Evolutionary conservation across 2,888 invertebrate genomes (phyloP), one percentile per base, ranked within the genome.

Genomic region (Sepiola atlantica): DNA sequence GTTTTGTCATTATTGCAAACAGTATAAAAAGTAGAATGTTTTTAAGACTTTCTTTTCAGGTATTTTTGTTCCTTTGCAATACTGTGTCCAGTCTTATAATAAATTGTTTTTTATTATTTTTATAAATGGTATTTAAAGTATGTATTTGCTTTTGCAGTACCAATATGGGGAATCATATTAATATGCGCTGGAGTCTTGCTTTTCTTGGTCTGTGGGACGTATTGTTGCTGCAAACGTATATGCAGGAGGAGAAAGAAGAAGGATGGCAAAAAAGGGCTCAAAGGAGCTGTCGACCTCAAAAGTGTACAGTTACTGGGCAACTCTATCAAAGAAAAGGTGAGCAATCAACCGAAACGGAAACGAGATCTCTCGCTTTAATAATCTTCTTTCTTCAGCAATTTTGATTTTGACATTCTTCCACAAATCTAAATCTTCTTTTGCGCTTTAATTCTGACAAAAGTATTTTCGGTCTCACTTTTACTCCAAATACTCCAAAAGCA

Each of bases 241-340:
- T 96, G 97, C 95, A 96, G 96, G 95, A 96, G 96, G 95, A 96
- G 97, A 94, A 97, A 97, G 95, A 96, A 96, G 95, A 97, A 97
- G 95, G 97, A 97, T 94, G 97, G 96, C 97, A 99, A 99, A 98
- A 99, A 99, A 97, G 97, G 97, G 16, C 96, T 96, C 91, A 97
- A 97, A 94, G 97, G 97, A 55, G 96, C 97, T 55, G 99, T 99
- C 96, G 99, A 99, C 98, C 98, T 99, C 97, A 99, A 99, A 98
- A 99, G 99, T 97, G 99, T 99, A 97, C 99, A 99, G 97, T 98
- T 99, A 94, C 98, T 99, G 96, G 99, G 99, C 97, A 99, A 99
- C 96, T 99, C 99, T 95, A 99, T 99, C 98, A 99, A 99, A 98
- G 99, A 99, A 98, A 99, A 99, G 98, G 99, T 99, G 98, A 94